Conservation (phyloP, 2,888 invertebrate genomes). For the Macropis europaea region DNA sequence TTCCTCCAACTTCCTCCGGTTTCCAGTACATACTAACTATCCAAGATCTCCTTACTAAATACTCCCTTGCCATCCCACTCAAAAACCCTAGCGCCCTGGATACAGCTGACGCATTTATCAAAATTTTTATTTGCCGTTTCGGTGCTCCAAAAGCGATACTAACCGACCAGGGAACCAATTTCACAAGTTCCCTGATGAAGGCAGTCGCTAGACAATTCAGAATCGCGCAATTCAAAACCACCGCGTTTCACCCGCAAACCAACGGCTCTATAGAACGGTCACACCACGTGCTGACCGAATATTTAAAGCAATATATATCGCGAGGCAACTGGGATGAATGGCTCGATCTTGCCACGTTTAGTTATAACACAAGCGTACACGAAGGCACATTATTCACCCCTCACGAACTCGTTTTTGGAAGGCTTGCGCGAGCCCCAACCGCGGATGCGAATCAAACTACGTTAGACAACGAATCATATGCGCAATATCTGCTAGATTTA, state of each 20-base stretch:
- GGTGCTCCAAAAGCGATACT: too few relatives aligned
- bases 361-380: constrained; percentile 7
- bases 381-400: constrained; percentile 6
- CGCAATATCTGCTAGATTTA: neutral
- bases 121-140: constrained; percentile 15
- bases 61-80: constrained; percentile 18
- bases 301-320: too few relatives aligned
- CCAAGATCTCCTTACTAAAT: constrained; percentile 28
- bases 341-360: too few relatives aligned
- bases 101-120: constrained; percentile 15
- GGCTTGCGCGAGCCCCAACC: neutral
- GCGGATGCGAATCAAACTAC: neutral
- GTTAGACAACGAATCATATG: neutral
- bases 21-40: constrained; percentile 23
- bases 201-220: neutral
- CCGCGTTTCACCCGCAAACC: constrained; percentile 9
- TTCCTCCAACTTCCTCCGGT: neutral
- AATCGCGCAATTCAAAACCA: neutral
- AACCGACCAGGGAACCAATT: too few relatives aligned
- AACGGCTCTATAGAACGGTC: constrained; percentile 11
- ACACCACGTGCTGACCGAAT: neutral
- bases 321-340: too few relatives aligned
- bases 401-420: too few relatives aligned
- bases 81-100: neutral
- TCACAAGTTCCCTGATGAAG: neutral